Percentiles rank a stretch among this genome's conserved stretches.
phyloP scores from a whole-genome alignment of 2,888 invertebrate species.

The Sinopyrophorus schimmeli region DNA sequence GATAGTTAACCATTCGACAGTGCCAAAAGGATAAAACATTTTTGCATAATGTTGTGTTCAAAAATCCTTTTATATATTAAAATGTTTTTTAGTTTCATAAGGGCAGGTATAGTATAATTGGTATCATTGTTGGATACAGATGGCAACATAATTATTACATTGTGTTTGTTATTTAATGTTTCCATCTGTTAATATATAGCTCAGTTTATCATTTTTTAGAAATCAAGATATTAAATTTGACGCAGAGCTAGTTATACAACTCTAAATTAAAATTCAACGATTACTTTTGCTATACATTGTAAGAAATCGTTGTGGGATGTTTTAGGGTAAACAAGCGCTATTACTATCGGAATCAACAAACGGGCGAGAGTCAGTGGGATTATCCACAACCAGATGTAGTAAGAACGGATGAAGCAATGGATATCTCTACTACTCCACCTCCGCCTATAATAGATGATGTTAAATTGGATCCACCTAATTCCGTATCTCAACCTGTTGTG shows the following conservation, averaged over 20 bases:
- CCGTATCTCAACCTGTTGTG: slow-evolving; percentile 8
- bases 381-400: slow-evolving; percentile 60
- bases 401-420: slow-evolving; percentile 62
- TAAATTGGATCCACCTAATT: slow-evolving; percentile 18
- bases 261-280: slow-evolving; percentile 2
- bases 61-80: slow-evolving; percentile 25
- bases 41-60: slow-evolving; percentile 24
- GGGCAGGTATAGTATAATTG: slow-evolving; percentile 36
- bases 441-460: slow-evolving; percentile 50
- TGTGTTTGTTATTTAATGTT: slow-evolving; percentile 6
- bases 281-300: slow-evolving; percentile 13
- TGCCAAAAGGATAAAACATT: slow-evolving; percentile 24
- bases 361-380: slow-evolving; percentile 67
- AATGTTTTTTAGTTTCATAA: slow-evolving; percentile 29
- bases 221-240: slow-evolving; percentile 9
- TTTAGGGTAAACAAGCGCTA: slow-evolving; percentile 69
- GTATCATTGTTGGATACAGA: slow-evolving; percentile 21
- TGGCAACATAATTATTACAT: slow-evolving; percentile 10
- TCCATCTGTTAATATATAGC: slow-evolving; percentile 21
- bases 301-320: slow-evolving; percentile 43
- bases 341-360: slow-evolving; percentile 65
- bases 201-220: slow-evolving; percentile 5
- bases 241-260: slow-evolving; percentile 9
- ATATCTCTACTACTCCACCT: slow-evolving; percentile 63
- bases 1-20: background rate